Evolutionary conservation across 1,140 invertebrate genomes (phyloP), one percentile per base, ranked within the genome.

Genomic region (Luehdorfia chinensis): DNA sequence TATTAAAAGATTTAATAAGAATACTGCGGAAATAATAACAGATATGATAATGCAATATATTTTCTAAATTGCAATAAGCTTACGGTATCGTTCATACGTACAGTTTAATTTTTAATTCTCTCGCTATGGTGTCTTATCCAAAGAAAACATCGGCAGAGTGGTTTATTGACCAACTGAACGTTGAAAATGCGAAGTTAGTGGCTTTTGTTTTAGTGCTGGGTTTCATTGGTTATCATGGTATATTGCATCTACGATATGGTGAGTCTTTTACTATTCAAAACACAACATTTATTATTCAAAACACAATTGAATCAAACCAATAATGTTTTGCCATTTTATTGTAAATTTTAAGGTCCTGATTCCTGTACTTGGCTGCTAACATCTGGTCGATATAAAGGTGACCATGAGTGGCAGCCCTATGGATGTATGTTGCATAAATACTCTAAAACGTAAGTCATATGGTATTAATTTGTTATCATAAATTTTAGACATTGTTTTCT

Each of bases 341-440:
- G n/a, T n/a, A n/a, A n/a, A n/a, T 36, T 53, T 53, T 12, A 59
- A 97, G 95, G 95, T 14, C 93, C 92, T 48, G 96, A 98, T 87
- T 98, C 97, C 0, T 98, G 97, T 80, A 94, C 94, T 50, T 97
- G 96, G 95, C 87, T 99, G 33, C 78, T 99, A 44, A 94, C 95
- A 27, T 95, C 97, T 87, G 97, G 97, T 7, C 89, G 96, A 58
- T 97, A 97, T 64, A 97, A 97, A 87, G 95, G 95, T 45, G 93
- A 97, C 68, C 93, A 95, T 87, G 94, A 96, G 76, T 99, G 97
- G 97, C 97, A 99, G 79, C 97, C 97, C 0, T 98, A 97, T 85
- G 97, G 97, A 0, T 99, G 97, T 78, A 98, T 99, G 97, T 91
- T 98, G 84, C 97, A 99, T 74, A 93, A 93, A 64, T 98, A 98